Evolutionary conservation across 1,140 invertebrate species (phyloP), one percentile per base, ranked within the genome.

Genomic region (Varroa destructor): DNA sequence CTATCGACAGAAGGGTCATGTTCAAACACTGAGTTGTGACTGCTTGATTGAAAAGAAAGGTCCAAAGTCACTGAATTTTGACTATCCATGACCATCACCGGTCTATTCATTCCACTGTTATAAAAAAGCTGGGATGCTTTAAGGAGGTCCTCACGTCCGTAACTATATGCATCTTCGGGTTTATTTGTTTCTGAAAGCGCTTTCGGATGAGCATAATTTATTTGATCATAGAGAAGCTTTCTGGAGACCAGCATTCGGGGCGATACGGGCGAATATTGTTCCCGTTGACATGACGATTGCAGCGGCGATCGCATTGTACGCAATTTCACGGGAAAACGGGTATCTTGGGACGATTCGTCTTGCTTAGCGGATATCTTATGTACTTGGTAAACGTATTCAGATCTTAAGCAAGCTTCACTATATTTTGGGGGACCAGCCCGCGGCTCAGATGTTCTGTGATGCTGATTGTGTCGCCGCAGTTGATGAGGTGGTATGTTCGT

Each of bases 1-100:
- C 8, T 12, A 37, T 40, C 61, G 37, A 46, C 61, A 36, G 40
- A 40, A 43, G 40, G 40, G 61, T 67, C 61, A 37, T 14, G 61
- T 46, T 67, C 61, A 37, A 67, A 67, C 14, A 67, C 61, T 46
- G 61, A 67, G 61, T 67, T 67, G 61, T 67, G 61, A 67, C 61
- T 67, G 37, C 61, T 67, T 40, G 61, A 67, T 46, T 67, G 61
- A 46, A 67, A 67, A 12, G 61, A 67, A 67, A 67, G 40, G 46
- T 67, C 61, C 40, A 67, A 37, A 12, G 61, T 43, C 40, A 14
- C 40, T 46, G 46, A 37, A 67, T 67, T 58, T 42, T 6, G 61
- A 40, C 61, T 67, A 37, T 58, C 40, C 57, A 42, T 42, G 3
- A 12, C 25, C 57, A 42, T 3, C 57, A 58, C 57, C 6, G 57